Evolutionary conservation across 2,797 vertebrate species (phyloP).

Genomic region (Falco rusticolus): DNA sequence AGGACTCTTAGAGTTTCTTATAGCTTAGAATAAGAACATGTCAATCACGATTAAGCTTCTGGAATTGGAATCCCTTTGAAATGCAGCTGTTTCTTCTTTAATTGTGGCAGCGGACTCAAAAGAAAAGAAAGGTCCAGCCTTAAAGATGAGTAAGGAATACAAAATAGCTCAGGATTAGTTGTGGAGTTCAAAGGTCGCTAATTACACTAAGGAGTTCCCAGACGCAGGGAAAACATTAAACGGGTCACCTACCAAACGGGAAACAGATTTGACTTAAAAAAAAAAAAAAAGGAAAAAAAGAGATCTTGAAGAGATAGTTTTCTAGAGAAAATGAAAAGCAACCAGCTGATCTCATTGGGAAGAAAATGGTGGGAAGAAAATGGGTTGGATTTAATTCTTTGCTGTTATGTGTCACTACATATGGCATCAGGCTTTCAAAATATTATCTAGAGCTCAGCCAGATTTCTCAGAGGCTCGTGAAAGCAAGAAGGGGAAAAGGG

Average conservation of each 20-base stretch:
- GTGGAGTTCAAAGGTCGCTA: conserved; percentile 86
- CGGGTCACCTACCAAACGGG: conserved; percentile 87
- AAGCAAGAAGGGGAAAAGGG: not conserved
- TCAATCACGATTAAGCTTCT: conserved; percentile 89
- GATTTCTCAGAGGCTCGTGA: conserved; percentile 8
- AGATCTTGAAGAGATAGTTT: conserved; percentile 79
- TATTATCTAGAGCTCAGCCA: conserved; percentile 15
- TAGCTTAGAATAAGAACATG: conserved; percentile 88
- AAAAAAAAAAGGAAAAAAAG: conserved; percentile 43
- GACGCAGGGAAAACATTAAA: conserved; percentile 88
- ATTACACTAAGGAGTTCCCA: conserved; percentile 89
- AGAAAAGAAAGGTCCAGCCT: conserved; percentile 87
- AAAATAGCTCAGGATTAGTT: conserved; percentile 88
- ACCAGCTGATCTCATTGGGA: conserved; percentile 72
- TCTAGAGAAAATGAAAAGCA: conserved; percentile 78
- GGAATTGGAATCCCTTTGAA: conserved; percentile 89
- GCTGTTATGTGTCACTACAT: not conserved
- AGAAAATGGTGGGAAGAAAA: conserved; percentile 70
- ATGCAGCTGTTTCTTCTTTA: conserved; percentile 91
- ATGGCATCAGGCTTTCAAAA: conserved; percentile 43
- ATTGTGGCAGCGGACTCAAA: conserved; percentile 85
- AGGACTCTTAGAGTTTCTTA: conserved; percentile 87
- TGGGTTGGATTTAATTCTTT: conserved; percentile 56
- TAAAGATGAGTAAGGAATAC: conserved; percentile 88
- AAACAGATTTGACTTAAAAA: conserved; percentile 82